phyloP scores from a whole-genome alignment of 1,140 invertebrate species.

The Microplitis mediator region DNA sequence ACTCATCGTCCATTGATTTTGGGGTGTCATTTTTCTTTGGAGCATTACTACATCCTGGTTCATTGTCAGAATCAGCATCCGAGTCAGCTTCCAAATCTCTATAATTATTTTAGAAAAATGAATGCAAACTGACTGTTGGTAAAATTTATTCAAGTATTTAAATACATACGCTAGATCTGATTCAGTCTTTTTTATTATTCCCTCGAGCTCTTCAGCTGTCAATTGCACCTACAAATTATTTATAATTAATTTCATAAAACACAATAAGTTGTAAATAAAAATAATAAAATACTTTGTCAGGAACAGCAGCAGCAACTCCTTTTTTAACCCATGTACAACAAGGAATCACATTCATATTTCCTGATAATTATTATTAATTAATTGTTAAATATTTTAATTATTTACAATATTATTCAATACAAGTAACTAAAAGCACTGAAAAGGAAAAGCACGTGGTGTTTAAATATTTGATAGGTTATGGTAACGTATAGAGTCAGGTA shows the following conservation, averaged over 20 bases:
- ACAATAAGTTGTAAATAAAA: background rate
- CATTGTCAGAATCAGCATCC: slow-evolving; percentile 59
- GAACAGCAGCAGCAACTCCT: slow-evolving; percentile 6
- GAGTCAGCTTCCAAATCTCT: slow-evolving; percentile 54
- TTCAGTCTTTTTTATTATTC: slow-evolving; percentile 75
- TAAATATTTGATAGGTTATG: too few relatives aligned
- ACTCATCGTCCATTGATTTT: slow-evolving; percentile 65
- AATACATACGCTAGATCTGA: slow-evolving; percentile 68
- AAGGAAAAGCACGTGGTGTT: too few relatives aligned
- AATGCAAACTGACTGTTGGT: background rate
- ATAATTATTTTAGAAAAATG: slow-evolving; percentile 10
- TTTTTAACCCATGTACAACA: slow-evolving; percentile 2
- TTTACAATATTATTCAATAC: too few relatives aligned
- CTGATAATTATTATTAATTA: too few relatives aligned
- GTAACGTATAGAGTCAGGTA: too few relatives aligned
- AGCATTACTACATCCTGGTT: slow-evolving; percentile 48
- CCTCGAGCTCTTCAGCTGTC: slow-evolving; percentile 70
- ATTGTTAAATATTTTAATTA: too few relatives aligned
- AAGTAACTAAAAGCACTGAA: too few relatives aligned
- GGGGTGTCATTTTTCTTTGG: slow-evolving; percentile 48
- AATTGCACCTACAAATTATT: slow-evolving; percentile 66
- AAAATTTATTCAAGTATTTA: slow-evolving; percentile 1
- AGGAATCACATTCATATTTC: slow-evolving; percentile 8
- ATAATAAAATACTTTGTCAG: background rate
- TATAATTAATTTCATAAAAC: background rate